A percentile compares a stretch with the other conserved stretches of the same genome.
Evolutionary conservation across 2,113 vertebrate species (phyloP).

Genomic region (Strix aluco): DNA sequence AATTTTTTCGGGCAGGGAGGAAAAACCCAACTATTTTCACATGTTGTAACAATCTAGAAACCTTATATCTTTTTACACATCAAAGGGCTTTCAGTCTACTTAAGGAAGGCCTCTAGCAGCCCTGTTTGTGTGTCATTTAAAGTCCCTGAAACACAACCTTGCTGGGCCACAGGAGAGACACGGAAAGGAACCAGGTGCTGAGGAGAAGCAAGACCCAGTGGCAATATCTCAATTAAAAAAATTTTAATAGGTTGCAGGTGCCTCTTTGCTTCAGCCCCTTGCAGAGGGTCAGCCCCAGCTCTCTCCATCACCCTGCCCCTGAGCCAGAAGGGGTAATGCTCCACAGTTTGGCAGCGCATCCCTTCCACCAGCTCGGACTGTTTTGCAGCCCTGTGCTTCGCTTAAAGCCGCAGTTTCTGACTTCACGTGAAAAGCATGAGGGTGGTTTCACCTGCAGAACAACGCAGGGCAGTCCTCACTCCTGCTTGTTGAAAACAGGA

Average conservation of each 20-base stretch:
- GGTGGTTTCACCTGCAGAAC: neutral
- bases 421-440: accelerated
- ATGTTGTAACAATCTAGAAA: neutral
- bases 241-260: accelerated
- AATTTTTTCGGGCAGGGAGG: neutral
- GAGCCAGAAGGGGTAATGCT: neutral
- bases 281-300: neutral
- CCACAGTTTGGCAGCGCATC: accelerated
- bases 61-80: neutral
- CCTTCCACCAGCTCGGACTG: neutral
- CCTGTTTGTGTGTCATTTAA: neutral
- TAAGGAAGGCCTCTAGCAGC: neutral
- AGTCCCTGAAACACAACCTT: neutral
- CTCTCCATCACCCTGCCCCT: neutral
- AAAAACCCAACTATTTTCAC: neutral
- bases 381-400: neutral
- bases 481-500: neutral
- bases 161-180: no score
- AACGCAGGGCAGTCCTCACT: neutral
- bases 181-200: neutral
- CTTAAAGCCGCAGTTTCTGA: neutral
- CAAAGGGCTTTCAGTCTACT: neutral
- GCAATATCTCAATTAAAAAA: neutral
- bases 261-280: neutral
- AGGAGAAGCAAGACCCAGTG: neutral